Evolutionary conservation across 2,888 invertebrate species (phyloP).

Genomic region (Chrysolina oricalcia): DNA sequence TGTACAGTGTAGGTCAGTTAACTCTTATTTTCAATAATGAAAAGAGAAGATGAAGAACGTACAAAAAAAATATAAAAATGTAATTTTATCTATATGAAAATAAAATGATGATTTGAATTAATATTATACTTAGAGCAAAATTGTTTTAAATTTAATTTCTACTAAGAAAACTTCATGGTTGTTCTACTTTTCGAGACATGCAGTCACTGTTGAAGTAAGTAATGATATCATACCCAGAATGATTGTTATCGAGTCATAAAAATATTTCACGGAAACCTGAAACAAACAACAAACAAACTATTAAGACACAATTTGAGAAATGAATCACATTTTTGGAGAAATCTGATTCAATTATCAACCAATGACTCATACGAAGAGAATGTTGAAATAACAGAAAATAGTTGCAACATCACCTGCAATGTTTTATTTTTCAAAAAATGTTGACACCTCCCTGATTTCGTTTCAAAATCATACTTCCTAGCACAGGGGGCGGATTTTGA

Average conservation of each 20-base stretch:
- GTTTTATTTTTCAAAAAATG: too few species aligned
- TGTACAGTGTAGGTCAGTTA: neutral
- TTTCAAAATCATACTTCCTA: too few species aligned
- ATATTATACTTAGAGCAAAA: neutral
- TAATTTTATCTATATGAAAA: too few species aligned
- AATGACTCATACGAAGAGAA: neutral
- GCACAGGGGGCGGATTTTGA: too few species aligned
- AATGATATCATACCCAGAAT: neutral
- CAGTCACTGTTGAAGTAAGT: neutral
- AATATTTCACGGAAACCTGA: slow-evolving; percentile 5
- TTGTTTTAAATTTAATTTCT: neutral
- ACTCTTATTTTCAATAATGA: neutral
- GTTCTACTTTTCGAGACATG: neutral
- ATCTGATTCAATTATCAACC: neutral
- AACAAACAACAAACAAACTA: slow-evolving; percentile 8
- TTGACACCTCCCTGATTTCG: too few species aligned
- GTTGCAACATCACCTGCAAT: neutral
- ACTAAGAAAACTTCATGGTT: neutral
- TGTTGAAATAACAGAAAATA: neutral
- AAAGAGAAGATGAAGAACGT: too few species aligned
- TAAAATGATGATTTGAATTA: too few species aligned
- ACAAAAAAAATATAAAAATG: too few species aligned
- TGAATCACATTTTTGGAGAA: slow-evolving; percentile 2
- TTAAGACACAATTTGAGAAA: neutral
- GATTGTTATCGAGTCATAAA: neutral